phyloP scores from a whole-genome alignment of 2,888 invertebrate genomes.

The Erebia epiphron region DNA sequence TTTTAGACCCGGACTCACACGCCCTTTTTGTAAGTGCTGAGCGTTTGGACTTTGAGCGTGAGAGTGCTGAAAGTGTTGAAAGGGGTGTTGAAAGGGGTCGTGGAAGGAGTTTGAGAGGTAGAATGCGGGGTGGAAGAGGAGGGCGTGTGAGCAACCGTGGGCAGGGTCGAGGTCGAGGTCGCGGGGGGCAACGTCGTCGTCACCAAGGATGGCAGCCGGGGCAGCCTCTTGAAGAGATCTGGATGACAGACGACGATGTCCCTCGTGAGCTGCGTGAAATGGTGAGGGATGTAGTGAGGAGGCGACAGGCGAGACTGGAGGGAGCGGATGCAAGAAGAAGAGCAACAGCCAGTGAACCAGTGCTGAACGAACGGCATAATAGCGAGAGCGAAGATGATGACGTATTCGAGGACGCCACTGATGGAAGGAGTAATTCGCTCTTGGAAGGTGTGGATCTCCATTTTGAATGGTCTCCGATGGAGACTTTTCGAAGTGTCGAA shows the following conservation, averaged over 20 bases:
- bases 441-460: not conserved
- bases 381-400: not conserved
- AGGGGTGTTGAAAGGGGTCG: not conserved
- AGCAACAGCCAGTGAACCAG: not conserved
- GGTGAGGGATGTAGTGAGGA: not conserved
- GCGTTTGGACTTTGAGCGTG: not conserved
- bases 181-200: no score
- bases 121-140: not conserved
- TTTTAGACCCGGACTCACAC: not conserved
- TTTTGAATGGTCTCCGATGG: not conserved
- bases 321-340: no score
- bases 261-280: no score
- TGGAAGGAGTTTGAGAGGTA: not conserved
- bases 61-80: no score
- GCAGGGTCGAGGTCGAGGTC: no score
- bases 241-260: no score
- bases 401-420: not conserved
- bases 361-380: not conserved
- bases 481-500: not conserved
- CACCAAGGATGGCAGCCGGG: no score
- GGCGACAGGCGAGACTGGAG: not conserved
- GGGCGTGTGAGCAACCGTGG: not conserved
- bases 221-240: no score
- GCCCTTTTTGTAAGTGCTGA: not conserved
- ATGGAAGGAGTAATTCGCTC: not conserved